Base-by-base conservation (phyloP, 2,888 invertebrate species). In the Scaptodrosophila latifasciaeformis region DNA sequence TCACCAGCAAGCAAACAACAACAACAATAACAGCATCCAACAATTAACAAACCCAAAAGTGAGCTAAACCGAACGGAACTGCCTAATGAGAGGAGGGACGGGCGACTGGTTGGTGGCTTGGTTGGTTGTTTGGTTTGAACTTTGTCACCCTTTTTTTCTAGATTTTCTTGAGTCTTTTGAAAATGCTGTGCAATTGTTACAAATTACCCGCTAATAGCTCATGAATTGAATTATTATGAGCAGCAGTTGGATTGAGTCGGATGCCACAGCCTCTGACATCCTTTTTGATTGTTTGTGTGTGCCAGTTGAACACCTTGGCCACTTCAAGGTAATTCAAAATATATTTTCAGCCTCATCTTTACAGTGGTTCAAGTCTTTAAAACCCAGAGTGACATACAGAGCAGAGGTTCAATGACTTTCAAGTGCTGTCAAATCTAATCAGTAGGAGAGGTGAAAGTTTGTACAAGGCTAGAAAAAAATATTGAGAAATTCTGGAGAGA, bases 191-290 rank as follows among this genome's bases (percentile, higher is more conserved):
- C 75, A 69, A 77, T 81, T 74, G 76, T 69, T 66, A 67, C 70
- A 81, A 82, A 81, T 81, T 81, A 79, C 71, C 82, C 82, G 74
- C 80, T 82, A 81, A 81, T 81, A 79, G 74, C 63, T 61, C 60
- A 65, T 66, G 76, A 74, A 81, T 81, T 68, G 70, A 62, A n/a
- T n/a, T n/a, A 77, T 65, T 67, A 60, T 54, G 56, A 45, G 52
- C 50, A 45, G 34, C 37, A 40, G 1, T 6, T 5, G 18, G 17
- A 40, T 15, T 18, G 17, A 2, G 17, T 1, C 50, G 46, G 39
- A 58, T 39, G 63, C 43, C 39, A 43, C 45, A 40, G 42, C 48
- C 37, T 37, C 34, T 59, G 42, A 27, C 49, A 40, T 60, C 59
- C 47, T 35, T 47, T 57, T 15, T 34, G 18, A n/a, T n/a, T n/a